Evolutionary conservation across 2,888 invertebrate genomes (phyloP), one percentile per base, ranked within the genome.

Genomic region (Eristalis tenax): DNA sequence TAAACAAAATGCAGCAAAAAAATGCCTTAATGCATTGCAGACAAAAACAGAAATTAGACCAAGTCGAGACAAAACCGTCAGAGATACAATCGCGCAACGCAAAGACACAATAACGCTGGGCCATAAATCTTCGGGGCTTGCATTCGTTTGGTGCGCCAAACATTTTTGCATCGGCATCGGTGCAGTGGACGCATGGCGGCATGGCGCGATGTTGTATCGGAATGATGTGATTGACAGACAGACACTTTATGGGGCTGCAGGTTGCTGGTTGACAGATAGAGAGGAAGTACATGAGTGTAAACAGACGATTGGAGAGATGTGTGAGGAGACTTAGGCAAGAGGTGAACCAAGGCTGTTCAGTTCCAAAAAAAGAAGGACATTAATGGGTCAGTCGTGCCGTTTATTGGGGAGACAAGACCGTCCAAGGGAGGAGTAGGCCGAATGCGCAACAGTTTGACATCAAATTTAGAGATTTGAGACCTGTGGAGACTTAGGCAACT

Each of bases 11-110:
- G n/a, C n/a, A 38, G 23, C 50, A 13, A 15, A 43, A 65, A 18
- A 50, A 50, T n/a, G n/a, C 8, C 18, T 2, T 6, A n/a, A 50
- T 8, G 8, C 50, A n/a, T 43, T n/a, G 57, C 59, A 23, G 26
- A 26, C 59, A 59, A 59, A 59, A 26, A 26, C 59, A 59, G 26
- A 59, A 59, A 59, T 59, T 59, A 13, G 59, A 28, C 59, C 26
- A 28, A 23, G 59, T 59, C 59, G 59, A 59, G 59, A 59, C 59
- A 59, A 59, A 59, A 59, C 59, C 13, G 59, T 13, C 59, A 59
- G 15, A 23, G 59, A 59, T 59, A 59, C 26, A 28, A 23, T 59
- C 59, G 59, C 59, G 59, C 59, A 28, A 26, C 59, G 32, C 26
- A 59, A 59, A 59, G 59, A 59, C 26, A 59, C 59, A 59, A 59